Conservation (phyloP, 2,888 invertebrate species). For the Drosophila algonquin region DNA sequence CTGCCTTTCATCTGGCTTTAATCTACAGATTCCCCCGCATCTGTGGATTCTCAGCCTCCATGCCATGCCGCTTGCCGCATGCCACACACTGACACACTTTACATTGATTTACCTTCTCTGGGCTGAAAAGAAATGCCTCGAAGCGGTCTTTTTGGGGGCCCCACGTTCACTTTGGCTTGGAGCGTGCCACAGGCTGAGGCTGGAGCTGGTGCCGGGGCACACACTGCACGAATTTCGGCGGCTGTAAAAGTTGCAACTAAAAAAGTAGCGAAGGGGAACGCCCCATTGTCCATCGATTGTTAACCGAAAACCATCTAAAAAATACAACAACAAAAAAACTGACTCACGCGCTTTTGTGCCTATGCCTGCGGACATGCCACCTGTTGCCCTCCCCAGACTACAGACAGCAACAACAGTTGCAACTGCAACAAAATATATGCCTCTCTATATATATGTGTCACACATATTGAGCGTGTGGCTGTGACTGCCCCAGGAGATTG, state of each 20-base stretch:
- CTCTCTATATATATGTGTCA: conserved; percentile 51
- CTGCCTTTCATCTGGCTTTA: neutral
- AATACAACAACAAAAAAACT: conserved; percentile 6
- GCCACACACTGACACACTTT: conserved; percentile 63
- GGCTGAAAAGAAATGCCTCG: conserved; percentile 46
- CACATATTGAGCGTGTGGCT: conserved; percentile 36
- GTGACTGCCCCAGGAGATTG: conserved; percentile 57
- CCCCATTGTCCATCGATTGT: conserved; percentile 53
- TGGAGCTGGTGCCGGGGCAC: conserved; percentile 38
- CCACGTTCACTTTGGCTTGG: conserved; percentile 44
- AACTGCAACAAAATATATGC: conserved; percentile 14
- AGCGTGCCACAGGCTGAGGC: conserved; percentile 52
- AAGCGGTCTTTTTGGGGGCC: conserved; percentile 33
- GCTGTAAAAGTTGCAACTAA: conserved; percentile 46
- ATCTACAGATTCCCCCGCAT: neutral
- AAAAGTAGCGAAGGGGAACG: conserved; percentile 48
- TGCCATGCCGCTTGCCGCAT: conserved; percentile 1
- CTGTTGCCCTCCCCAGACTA: conserved; percentile 53
- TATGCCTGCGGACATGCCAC: conserved; percentile 51
- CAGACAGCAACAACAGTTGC: conserved; percentile 4
- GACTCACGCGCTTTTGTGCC: conserved; percentile 46
- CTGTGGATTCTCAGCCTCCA: neutral
- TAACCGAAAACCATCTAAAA: conserved; percentile 5
- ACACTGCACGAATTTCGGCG: conserved; percentile 57
- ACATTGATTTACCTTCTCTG: conserved; percentile 48